Evolutionary conservation across 2,113 vertebrate species (phyloP).

Genomic region (Crypturellus undulatus): DNA sequence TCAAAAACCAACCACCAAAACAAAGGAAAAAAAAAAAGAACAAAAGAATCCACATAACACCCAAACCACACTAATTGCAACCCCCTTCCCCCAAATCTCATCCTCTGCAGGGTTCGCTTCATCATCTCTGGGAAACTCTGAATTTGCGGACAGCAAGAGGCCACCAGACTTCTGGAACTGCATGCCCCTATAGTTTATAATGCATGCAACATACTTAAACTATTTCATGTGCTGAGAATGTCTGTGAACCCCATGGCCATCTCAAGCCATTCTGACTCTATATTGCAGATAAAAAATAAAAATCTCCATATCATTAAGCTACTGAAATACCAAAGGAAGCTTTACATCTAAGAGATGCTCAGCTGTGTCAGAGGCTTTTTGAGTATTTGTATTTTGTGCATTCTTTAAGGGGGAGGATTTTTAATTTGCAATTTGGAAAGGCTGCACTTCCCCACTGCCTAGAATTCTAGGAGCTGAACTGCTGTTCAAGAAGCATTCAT

Average conservation of each 20-base stretch:
- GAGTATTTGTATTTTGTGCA: background rate
- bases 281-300: background rate
- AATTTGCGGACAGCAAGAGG: background rate
- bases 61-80: background rate
- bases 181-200: background rate
- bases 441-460: background rate
- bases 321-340: background rate
- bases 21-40: background rate
- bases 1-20: background rate
- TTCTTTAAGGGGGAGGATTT: constrained; percentile 50
- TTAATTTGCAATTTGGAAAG: constrained; percentile 1
- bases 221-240: background rate
- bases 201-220: background rate
- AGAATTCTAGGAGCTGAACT: background rate
- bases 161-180: constrained; percentile 17
- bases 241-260: constrained; percentile 26
- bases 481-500: background rate
- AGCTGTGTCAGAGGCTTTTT: background rate
- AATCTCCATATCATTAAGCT: constrained; percentile 1
- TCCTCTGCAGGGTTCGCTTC: constrained; percentile 11
- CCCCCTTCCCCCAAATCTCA: constrained; percentile 36
- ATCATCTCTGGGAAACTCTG: constrained; percentile 2
- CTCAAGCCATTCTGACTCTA: background rate
- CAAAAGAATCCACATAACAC: background rate
- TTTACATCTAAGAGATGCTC: constrained; percentile 6